phyloP scores from a whole-genome alignment of 1,140 invertebrate genomes.

The Galendromus occidentalis region DNA sequence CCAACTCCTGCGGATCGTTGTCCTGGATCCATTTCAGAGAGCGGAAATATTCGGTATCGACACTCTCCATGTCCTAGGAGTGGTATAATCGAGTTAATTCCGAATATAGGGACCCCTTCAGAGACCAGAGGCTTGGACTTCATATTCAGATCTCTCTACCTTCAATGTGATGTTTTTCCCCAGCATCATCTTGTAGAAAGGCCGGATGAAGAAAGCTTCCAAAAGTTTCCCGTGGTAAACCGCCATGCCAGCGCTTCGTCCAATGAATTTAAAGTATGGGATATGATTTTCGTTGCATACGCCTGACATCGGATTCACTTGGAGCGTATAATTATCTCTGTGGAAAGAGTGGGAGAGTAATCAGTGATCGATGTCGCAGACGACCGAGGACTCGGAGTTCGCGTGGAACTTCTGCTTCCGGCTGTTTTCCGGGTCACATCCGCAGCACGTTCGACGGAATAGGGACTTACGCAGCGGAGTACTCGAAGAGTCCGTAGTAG shows the following conservation, averaged over 20 bases:
- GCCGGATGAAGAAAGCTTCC: slow-evolving; percentile 94
- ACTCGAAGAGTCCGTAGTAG: slow-evolving; percentile 96
- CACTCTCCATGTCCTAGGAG: background rate
- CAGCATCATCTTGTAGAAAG: slow-evolving; percentile 99
- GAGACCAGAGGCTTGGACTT: too few species aligned
- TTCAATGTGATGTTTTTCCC: slow-evolving; percentile 72
- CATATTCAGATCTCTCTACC: slow-evolving; percentile 82
- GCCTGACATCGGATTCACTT: slow-evolving; percentile 93
- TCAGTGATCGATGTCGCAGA: too few species aligned
- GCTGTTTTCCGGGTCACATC: background rate
- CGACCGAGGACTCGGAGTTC: background rate
- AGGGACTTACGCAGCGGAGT: slow-evolving; percentile 71
- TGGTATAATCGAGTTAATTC: background rate
- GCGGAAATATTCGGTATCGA: slow-evolving; percentile 92
- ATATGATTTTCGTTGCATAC: slow-evolving; percentile 93
- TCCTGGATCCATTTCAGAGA: slow-evolving; percentile 85
- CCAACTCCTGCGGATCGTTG: slow-evolving; percentile 83
- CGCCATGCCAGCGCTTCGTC: slow-evolving; percentile 90
- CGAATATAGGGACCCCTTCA: too few species aligned
- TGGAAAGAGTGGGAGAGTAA: slow-evolving; percentile 21
- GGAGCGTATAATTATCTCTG: slow-evolving; percentile 93
- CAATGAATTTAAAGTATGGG: slow-evolving; percentile 96
- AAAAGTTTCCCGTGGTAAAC: slow-evolving; percentile 94
- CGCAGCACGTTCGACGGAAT: too few species aligned
- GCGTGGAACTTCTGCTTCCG: too few species aligned